These are phyloP conservation scores for Helicoverpa assulta DNA, from an alignment of 2,888 invertebrate genomes.

Conservation along the genomic window DNA sequence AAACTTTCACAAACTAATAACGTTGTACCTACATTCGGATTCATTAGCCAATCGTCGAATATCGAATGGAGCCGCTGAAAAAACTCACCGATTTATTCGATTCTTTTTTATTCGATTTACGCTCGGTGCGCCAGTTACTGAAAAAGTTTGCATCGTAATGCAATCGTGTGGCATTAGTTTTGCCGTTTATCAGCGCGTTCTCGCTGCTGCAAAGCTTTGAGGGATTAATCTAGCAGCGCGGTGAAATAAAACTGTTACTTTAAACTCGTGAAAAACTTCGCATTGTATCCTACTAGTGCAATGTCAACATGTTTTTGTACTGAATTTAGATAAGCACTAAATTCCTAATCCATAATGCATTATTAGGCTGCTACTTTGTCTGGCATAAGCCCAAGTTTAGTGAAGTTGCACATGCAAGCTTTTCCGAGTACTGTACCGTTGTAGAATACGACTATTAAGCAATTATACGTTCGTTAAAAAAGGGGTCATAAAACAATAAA, in stretches of 20 bases:
- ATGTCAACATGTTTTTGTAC: conserved; percentile 67
- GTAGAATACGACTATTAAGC: conserved; percentile 65
- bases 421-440: conserved; percentile 63
- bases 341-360: conserved; percentile 75
- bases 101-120: conserved; percentile 84
- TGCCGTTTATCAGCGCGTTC: conserved; percentile 85
- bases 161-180: conserved; percentile 88
- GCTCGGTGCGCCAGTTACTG: conserved; percentile 81
- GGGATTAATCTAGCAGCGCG: conserved; percentile 84
- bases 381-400: conserved; percentile 71
- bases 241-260: conserved; percentile 78
- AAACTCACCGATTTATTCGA: conserved; percentile 82
- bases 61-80: conserved; percentile 79
- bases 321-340: conserved; percentile 71
- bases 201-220: conserved; percentile 86
- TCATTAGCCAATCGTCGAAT: conserved; percentile 82
- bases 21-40: conserved; percentile 76
- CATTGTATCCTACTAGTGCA: conserved; percentile 63
- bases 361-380: conserved; percentile 70
- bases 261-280: conserved; percentile 69
- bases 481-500: conserved; percentile 76
- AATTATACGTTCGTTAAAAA: conserved; percentile 67
- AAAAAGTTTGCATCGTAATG: conserved; percentile 89
- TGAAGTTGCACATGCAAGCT: conserved; percentile 65
- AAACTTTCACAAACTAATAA: conserved; percentile 70